Conservation (phyloP, 2,888 invertebrate genomes). For the Escarpia spicata region DNA sequence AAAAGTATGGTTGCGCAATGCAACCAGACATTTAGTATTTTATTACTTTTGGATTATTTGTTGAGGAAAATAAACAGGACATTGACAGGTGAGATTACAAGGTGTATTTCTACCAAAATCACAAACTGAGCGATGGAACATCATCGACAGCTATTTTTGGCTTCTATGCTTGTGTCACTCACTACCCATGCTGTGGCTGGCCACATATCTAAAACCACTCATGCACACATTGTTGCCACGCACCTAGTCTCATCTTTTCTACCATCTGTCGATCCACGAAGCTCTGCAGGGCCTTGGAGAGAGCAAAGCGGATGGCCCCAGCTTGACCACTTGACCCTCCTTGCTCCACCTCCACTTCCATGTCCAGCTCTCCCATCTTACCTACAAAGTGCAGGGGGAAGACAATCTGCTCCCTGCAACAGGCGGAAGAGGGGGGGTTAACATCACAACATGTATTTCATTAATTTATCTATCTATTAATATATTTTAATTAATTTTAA, state of each 20-base stretch:
- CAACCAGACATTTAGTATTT: no score
- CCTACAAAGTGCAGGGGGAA: slow-evolving; percentile 86
- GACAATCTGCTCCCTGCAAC: slow-evolving; percentile 73
- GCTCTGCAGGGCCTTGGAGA: slow-evolving; percentile 83
- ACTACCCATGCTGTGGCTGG: no score
- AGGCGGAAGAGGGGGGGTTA: slow-evolving; percentile 19
- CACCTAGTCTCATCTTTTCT: slow-evolving; percentile 87
- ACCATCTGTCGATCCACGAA: slow-evolving; percentile 81
- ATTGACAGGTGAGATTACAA: no score
- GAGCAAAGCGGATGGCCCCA: slow-evolving; percentile 89
- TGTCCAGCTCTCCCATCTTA: slow-evolving; percentile 81
- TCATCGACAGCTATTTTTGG: no score
- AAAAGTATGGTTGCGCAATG: no score
- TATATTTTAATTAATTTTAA: no score
- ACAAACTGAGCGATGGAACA: no score
- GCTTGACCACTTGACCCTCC: slow-evolving; percentile 77
- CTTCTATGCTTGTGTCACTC: no score
- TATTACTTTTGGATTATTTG: no score
- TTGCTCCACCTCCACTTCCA: slow-evolving; percentile 72
- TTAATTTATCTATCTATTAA: no score
- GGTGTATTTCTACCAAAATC: no score
- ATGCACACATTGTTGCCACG: slow-evolving; percentile 37
- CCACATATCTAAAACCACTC: background rate
- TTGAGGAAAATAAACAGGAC: no score
- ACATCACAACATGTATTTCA: background rate